Evolutionary conservation across 2,888 invertebrate species (phyloP).

Genomic region (Cylloceria caligata): DNA sequence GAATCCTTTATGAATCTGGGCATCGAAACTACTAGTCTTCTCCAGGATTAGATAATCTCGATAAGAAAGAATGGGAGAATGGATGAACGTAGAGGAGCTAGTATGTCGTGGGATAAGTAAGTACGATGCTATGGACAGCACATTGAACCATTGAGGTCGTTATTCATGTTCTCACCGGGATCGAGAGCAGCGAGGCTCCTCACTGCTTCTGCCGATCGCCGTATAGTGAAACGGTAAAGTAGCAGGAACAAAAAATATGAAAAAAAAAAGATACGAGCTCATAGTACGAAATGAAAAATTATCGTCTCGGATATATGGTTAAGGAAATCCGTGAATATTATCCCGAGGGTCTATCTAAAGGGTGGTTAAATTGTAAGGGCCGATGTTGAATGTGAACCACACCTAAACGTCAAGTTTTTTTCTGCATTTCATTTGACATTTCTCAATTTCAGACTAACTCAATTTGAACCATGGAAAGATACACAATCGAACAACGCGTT

Average conservation of each 20-base stretch:
- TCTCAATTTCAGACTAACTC: no score
- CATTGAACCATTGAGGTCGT: conserved; percentile 56
- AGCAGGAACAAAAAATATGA: conserved; percentile 8
- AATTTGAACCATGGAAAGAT: no score
- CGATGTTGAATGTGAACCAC: no score
- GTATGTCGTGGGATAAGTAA: conserved; percentile 42
- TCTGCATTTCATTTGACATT: no score
- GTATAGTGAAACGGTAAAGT: conserved; percentile 36
- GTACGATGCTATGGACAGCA: conserved; percentile 10
- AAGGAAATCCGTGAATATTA: not conserved
- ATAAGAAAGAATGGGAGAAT: conserved; percentile 33
- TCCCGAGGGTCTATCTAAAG: not conserved
- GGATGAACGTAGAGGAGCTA: conserved; percentile 10
- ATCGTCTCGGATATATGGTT: not conserved
- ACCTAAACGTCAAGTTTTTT: no score
- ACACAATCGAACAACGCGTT: no score
- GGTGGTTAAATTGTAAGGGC: no score
- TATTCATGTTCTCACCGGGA: conserved; percentile 75
- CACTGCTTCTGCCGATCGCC: conserved; percentile 26
- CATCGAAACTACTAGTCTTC: conserved; percentile 4
- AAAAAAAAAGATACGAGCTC: conserved; percentile 5
- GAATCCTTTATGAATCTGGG: conserved; percentile 43
- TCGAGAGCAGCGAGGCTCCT: conserved; percentile 57
- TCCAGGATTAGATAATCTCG: conserved; percentile 32
- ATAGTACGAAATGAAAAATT: conserved; percentile 18